Percentiles rank a stretch among this genome's conserved stretches.
phyloP scores from a whole-genome alignment of 2,113 vertebrate genomes.

The Pleuronectes platessa region DNA sequence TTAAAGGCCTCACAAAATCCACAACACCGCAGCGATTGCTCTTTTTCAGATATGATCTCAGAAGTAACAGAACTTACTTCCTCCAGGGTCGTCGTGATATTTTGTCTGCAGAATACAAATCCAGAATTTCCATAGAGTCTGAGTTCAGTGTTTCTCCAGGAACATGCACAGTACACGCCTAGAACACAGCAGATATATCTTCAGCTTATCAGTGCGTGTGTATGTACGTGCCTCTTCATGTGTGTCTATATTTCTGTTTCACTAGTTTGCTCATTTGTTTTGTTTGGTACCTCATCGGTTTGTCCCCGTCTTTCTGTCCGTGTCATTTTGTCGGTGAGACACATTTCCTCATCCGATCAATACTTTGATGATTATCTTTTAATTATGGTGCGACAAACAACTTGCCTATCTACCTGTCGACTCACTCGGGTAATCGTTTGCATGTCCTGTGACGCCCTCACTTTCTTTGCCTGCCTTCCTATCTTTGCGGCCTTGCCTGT shows the following conservation, averaged over 20 bases:
- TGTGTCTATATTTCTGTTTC: not conserved
- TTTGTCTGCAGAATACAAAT: no score
- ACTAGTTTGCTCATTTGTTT: not conserved
- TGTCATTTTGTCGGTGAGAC: conserved; percentile 48
- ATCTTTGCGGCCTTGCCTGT: conserved; percentile 82
- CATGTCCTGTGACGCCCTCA: conserved; percentile 77
- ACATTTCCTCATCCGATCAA: conserved; percentile 37
- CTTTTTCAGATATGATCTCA: no score
- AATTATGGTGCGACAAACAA: conserved; percentile 12
- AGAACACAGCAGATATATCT: not conserved
- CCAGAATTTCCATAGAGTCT: no score
- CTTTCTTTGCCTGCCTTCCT: conserved; percentile 81
- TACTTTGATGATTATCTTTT: conserved; percentile 25
- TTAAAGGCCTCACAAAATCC: no score
- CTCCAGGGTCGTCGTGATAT: no score
- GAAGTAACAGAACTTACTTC: no score
- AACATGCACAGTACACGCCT: no score
- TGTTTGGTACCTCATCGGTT: conserved; percentile 4
- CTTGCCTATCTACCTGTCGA: conserved; percentile 40
- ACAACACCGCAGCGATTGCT: no score
- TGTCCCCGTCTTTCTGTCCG: conserved; percentile 8
- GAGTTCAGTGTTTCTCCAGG: no score
- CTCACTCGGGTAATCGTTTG: conserved; percentile 70
- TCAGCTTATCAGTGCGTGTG: not conserved
- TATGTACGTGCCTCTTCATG: conserved; percentile 22